Evolutionary conservation across 2,797 vertebrate species (phyloP), one percentile per base, ranked within the genome.

Genomic region (Pangasius mekongensis): DNA sequence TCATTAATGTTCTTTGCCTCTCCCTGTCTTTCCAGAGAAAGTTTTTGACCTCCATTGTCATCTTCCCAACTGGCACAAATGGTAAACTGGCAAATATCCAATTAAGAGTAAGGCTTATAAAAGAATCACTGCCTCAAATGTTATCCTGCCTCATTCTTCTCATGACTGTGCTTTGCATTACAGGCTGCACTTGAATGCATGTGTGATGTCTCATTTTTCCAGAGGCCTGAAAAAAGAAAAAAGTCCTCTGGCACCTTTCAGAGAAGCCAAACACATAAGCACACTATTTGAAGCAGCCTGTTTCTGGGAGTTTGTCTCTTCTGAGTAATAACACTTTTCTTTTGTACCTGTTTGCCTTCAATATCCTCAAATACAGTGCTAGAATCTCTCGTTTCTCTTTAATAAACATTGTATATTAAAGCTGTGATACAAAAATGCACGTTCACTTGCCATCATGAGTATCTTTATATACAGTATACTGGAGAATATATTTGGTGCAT

Each of bases 41-140:
- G 84, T 85, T 77, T 87, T 81, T 89, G 87, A 91, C 91, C 84
- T 91, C 86, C 87, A 24, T 1, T 80, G 82, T 52, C 49, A 85
- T 66, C 90, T 87, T 69, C 86, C 86, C 74, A 84, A 86, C 74
- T 69, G 83, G 86, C 74, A 86, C 88, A 87, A 90, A 87, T 58
- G 84, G 92, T 90, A 93, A 89, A 82, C 84, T 87, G 58, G 85
- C 81, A 90, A 86, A 77, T 20, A 43, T 67, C 27, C 43, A 13
- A 14, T 60, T 27, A 36, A 73, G 83, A 22, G 47, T 36, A 52
- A 86, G 9, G 71, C 89, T 85, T 14, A 82, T 5, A 89, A 91
- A 83, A 83, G 60, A 89, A 90, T 89, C 89, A 90, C 87, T 74
- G 22, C 30, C 90, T 86, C 82, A 91, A 94, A 93, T 92, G 93